phyloP scores from a whole-genome alignment of 2,113 vertebrate species.

The Serilophus lunatus region DNA sequence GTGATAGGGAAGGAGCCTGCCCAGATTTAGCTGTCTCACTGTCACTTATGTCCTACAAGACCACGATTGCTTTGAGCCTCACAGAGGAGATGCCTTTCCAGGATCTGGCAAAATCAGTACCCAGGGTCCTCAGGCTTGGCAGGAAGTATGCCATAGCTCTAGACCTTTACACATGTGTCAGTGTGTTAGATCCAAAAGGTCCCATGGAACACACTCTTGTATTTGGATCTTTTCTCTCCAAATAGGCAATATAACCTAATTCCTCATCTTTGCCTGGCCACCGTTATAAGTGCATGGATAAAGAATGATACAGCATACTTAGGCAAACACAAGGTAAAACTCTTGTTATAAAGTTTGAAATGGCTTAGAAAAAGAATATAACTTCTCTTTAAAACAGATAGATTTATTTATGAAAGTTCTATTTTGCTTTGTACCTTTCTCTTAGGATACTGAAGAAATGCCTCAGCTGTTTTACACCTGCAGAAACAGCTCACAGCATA shows the following conservation, averaged over 20 bases:
- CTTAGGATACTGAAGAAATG: background rate
- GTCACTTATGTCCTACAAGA: background rate
- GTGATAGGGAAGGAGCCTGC: background rate
- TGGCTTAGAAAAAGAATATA: background rate
- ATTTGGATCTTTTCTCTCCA: background rate
- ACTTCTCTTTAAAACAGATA: background rate
- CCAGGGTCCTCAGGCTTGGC: background rate
- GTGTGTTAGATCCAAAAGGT: background rate
- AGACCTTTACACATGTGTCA: accelerated
- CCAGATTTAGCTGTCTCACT: background rate
- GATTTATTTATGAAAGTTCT: background rate
- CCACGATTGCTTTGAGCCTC: background rate
- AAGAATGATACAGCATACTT: background rate
- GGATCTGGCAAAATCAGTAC: background rate
- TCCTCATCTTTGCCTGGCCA: background rate
- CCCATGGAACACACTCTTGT: background rate
- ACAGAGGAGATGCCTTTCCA: background rate
- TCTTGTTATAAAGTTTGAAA: background rate
- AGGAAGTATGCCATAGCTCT: background rate
- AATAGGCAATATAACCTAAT: background rate
- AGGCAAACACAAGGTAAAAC: background rate
- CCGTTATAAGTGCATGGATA: background rate
- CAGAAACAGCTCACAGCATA: background rate
- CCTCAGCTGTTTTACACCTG: background rate
- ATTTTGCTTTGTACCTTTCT: background rate